Percentiles rank a stretch among this genome's conserved stretches.
Evolutionary conservation across 2,797 vertebrate species (phyloP).

Genomic region (Mormyrops attenuatus): DNA sequence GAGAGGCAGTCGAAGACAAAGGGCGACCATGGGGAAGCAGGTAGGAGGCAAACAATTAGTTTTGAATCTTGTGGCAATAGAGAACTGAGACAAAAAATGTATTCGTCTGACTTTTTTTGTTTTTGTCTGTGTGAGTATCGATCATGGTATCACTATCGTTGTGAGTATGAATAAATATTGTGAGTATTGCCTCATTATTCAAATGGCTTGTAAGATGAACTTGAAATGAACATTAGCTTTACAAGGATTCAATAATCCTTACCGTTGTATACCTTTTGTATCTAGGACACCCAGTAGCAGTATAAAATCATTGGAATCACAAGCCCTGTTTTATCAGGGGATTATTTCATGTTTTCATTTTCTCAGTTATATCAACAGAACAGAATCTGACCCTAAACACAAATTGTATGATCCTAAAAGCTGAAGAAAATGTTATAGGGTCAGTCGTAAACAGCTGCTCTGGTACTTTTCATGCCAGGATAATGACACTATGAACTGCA

Average conservation of each 20-base stretch:
- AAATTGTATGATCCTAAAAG: neutral
- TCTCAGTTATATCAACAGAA: neutral
- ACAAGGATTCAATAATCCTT: neutral
- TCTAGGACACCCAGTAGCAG: neutral
- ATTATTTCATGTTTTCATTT: neutral
- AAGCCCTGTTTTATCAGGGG: neutral
- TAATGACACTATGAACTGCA: neutral
- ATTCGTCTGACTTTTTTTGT: neutral
- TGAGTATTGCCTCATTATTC: neutral
- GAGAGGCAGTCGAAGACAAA: constrained; percentile 23
- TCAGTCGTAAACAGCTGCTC: neutral
- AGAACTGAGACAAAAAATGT: neutral
- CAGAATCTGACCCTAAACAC: neutral
- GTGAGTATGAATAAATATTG: neutral
- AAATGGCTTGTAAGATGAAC: neutral
- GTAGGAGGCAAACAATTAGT: constrained; percentile 47
- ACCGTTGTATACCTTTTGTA: neutral
- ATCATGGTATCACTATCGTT: neutral
- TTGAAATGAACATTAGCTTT: neutral
- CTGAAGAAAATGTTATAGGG: neutral
- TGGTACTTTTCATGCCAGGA: neutral
- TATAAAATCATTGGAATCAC: neutral
- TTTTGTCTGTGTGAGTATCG: neutral
- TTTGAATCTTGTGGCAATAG: neutral
- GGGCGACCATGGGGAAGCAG: constrained; percentile 61